Conservation (phyloP, 2,113 vertebrate genomes). For the Malurus alboscapulatus region DNA sequence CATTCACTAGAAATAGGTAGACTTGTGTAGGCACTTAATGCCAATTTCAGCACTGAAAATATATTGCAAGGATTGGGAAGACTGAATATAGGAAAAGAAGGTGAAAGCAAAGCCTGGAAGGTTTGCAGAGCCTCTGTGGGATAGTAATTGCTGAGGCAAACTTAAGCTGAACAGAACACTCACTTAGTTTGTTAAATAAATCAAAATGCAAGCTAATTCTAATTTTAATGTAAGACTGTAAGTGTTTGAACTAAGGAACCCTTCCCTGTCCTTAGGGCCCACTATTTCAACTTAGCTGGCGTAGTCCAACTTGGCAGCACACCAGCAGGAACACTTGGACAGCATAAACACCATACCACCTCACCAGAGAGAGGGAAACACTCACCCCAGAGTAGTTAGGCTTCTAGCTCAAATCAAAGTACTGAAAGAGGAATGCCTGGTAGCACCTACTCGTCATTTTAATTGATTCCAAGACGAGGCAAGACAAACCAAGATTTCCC, state of each 20-base stretch:
- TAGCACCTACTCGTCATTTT: background rate
- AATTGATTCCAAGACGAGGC: background rate
- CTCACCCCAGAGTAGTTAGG: background rate
- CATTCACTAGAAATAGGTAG: background rate
- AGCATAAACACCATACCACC: background rate
- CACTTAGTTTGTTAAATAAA: slow-evolving; percentile 53
- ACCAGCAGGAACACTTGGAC: background rate
- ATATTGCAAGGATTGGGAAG: background rate
- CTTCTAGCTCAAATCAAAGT: background rate
- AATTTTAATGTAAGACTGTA: background rate
- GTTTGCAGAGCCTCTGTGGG: slow-evolving; percentile 18
- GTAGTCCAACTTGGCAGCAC: background rate
- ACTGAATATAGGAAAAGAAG: background rate
- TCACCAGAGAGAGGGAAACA: background rate
- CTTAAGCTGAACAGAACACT: slow-evolving; percentile 22
- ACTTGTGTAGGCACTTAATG: background rate
- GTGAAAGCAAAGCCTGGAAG: background rate
- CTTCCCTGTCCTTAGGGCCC: background rate
- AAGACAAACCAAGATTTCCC: background rate
- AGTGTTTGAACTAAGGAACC: background rate
- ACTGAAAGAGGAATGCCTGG: background rate
- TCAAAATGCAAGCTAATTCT: slow-evolving; percentile 24
- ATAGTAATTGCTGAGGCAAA: slow-evolving; percentile 48
- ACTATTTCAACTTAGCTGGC: background rate
- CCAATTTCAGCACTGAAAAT: slow-evolving; percentile 15